A percentile compares a stretch with the other conserved stretches of the same genome.
phyloP scores from a whole-genome alignment of 2,888 invertebrate species.

The Schizaphis graminum region DNA sequence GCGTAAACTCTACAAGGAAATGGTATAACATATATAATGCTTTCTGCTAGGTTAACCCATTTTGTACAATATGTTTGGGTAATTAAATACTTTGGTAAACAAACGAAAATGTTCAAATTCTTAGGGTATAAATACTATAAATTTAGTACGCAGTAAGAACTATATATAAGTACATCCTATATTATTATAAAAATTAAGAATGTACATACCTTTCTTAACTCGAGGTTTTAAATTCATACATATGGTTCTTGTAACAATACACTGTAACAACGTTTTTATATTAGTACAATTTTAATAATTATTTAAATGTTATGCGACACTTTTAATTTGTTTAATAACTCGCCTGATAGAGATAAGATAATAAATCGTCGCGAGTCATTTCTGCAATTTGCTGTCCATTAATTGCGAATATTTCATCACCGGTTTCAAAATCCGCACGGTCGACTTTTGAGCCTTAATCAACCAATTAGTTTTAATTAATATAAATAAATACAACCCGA shows the following conservation, averaged over 20 bases:
- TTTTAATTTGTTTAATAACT: constrained; percentile 27
- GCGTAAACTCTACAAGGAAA: background rate
- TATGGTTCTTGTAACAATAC: constrained; percentile 60
- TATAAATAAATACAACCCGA: background rate
- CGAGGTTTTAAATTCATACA: constrained; percentile 63
- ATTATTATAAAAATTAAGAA: background rate
- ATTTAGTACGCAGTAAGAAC: background rate
- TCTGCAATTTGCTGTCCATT: constrained; percentile 63
- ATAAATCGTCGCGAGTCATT: constrained; percentile 61
- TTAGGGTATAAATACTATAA: background rate
- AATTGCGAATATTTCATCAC: constrained; percentile 64
- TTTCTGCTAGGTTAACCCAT: background rate
- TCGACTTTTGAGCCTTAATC: constrained; percentile 60
- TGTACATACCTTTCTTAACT: constrained; percentile 58
- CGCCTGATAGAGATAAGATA: constrained; percentile 60
- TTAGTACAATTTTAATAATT: background rate
- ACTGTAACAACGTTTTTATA: constrained; percentile 43
- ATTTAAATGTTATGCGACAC: background rate
- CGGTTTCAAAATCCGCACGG: constrained; percentile 61
- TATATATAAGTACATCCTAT: background rate
- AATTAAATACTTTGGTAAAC: background rate
- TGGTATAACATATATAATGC: background rate
- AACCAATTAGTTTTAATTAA: background rate
- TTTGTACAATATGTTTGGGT: background rate
- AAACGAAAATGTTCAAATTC: background rate